A percentile compares a stretch with the other conserved stretches of the same genome.
phyloP scores from a whole-genome alignment of 2,888 invertebrate species.

The Tetramorium bicarinatum region DNA sequence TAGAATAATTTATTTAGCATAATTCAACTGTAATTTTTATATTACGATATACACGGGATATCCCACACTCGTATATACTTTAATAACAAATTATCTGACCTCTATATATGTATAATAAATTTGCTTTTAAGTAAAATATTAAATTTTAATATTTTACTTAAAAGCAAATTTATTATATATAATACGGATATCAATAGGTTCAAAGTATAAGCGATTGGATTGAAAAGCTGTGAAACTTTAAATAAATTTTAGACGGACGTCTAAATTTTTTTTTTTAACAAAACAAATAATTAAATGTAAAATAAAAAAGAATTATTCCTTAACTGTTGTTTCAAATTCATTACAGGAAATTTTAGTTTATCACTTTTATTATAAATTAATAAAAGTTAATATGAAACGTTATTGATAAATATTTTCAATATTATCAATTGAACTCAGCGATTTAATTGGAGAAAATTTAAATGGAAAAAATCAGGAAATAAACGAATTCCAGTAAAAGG shows the following conservation, averaged over 20 bases:
- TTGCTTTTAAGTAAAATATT: background rate
- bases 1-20: background rate
- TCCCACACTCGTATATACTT: background rate
- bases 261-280: background rate
- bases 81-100: background rate
- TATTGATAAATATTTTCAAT: background rate
- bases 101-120: background rate
- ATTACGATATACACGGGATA: background rate
- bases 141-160: too few species aligned
- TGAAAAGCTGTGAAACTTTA: background rate
- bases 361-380: background rate
- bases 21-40: conserved; percentile 3
- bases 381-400: background rate
- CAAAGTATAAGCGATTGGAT: background rate
- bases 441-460: background rate
- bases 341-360: background rate
- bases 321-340: background rate
- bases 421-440: background rate
- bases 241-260: background rate
- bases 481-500: background rate
- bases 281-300: background rate
- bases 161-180: too few species aligned
- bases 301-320: background rate
- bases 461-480: background rate
- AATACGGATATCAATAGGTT: background rate